A percentile compares a stretch with the other conserved stretches of the same genome.
These are phyloP conservation scores for Athripsodes cinereus DNA, from an alignment of 2,888 invertebrate species.

Conservation along the genomic window DNA sequence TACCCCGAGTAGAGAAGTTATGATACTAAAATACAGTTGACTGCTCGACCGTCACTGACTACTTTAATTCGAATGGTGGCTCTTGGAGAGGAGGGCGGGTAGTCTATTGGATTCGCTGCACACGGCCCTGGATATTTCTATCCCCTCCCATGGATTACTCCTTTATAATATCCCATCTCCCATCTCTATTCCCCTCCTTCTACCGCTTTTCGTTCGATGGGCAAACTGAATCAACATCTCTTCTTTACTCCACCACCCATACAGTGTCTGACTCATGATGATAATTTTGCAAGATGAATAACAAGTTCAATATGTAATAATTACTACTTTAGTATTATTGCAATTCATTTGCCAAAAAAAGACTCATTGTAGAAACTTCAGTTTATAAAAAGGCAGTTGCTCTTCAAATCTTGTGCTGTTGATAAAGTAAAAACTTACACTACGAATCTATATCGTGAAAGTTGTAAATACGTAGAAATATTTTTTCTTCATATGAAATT, in stretches of 20 bases:
- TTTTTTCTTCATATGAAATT: too few species aligned
- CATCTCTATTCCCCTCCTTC: conserved; percentile 21
- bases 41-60: conserved; percentile 48
- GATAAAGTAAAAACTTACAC: too few species aligned
- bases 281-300: not conserved
- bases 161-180: conserved; percentile 4
- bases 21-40: conserved; percentile 36
- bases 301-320: not conserved
- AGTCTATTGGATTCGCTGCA: conserved; percentile 49
- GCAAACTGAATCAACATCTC: conserved; percentile 24
- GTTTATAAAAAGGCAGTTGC: too few species aligned
- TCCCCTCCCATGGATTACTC: conserved; percentile 17
- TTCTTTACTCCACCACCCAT: not conserved
- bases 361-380: too few species aligned
- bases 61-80: conserved; percentile 35
- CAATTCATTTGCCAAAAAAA: too few species aligned
- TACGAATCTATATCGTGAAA: too few species aligned
- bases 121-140: conserved; percentile 50
- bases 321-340: too few species aligned
- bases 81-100: conserved; percentile 44
- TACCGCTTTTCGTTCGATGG: conserved; percentile 28
- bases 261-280: not conserved
- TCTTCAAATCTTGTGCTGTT: too few species aligned
- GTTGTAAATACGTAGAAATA: too few species aligned
- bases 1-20: conserved; percentile 9